Percentiles rank a stretch among this genome's conserved stretches.
Evolutionary conservation across 2,797 vertebrate genomes (phyloP).

Genomic region (Chelonia mydas): DNA sequence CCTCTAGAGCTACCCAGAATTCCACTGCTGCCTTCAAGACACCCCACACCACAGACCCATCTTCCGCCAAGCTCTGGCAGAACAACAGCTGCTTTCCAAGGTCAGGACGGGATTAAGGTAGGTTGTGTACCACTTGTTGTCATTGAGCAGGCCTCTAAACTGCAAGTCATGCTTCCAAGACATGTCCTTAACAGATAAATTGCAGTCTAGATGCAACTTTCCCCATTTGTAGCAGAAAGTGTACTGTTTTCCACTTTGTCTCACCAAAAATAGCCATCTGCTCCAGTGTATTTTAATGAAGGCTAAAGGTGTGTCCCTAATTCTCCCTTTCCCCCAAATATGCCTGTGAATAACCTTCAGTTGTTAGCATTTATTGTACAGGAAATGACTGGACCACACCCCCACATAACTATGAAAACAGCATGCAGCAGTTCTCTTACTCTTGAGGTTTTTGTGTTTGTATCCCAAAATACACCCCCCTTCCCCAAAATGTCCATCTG

Average conservation of each 20-base stretch:
- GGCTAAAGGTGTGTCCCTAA: background rate
- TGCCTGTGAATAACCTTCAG: background rate
- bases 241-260: background rate
- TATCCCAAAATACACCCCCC: background rate
- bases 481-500: background rate
- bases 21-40: background rate
- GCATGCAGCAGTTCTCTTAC: background rate
- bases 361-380: background rate
- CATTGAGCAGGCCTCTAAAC: background rate
- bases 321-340: background rate
- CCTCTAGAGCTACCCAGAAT: background rate
- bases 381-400: background rate
- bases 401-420: background rate
- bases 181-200: fast-evolving
- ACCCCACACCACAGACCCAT: background rate
- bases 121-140: background rate
- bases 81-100: background rate
- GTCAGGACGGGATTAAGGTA: fast-evolving
- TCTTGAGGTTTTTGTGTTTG: background rate
- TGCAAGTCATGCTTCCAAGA: fast-evolving
- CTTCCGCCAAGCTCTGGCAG: background rate
- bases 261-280: background rate
- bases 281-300: background rate
- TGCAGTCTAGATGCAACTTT: fast-evolving
- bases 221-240: background rate